These are phyloP conservation scores for Rhinolophus ferrumequinum DNA, from an alignment of 2,113 vertebrate species.

Conservation along the genomic window DNA sequence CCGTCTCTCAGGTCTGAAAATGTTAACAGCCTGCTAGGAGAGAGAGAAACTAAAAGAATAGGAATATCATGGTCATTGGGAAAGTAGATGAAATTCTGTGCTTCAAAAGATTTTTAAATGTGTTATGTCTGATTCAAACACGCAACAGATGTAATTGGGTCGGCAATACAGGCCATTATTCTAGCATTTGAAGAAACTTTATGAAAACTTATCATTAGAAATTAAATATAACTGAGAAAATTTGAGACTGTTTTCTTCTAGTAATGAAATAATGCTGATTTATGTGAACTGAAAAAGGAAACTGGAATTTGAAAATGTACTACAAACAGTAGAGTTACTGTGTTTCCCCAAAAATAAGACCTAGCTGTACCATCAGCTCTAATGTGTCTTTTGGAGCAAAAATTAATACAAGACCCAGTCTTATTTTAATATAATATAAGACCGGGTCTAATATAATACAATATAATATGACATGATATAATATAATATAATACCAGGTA, in stretches of 20 bases:
- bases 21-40: not conserved
- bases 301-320: conserved; percentile 18
- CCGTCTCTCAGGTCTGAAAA: not conserved
- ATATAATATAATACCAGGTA: no score
- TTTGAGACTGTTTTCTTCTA: not conserved
- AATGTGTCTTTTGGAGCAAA: no score
- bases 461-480: no score
- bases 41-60: not conserved
- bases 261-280: not conserved
- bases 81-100: not conserved
- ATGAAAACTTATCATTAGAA: not conserved
- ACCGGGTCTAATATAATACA: no score
- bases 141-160: not conserved
- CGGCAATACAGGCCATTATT: not conserved
- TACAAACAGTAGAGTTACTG: not conserved
- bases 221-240: not conserved
- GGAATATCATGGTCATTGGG: not conserved
- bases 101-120: conserved; percentile 23
- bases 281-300: not conserved
- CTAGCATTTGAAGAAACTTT: not conserved
- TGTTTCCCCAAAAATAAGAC: no score
- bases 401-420: no score
- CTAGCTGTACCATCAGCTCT: no score
- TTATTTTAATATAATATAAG: no score
- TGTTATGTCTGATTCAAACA: not conserved